phyloP scores from a whole-genome alignment of 2,797 vertebrate species.

The Coracias cyanogaster region DNA sequence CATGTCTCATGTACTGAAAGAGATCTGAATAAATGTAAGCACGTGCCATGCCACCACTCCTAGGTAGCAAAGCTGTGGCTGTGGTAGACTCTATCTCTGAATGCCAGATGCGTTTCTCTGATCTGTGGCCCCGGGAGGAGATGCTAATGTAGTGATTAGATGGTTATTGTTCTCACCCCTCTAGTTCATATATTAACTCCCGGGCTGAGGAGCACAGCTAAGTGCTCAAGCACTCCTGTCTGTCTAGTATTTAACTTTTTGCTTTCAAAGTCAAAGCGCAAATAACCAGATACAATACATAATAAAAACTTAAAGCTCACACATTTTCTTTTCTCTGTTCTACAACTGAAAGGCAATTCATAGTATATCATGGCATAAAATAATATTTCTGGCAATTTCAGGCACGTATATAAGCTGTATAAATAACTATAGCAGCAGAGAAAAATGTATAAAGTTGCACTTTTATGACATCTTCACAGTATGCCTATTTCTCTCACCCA shows the following conservation, averaged over 20 bases:
- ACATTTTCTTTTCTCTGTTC: constrained; percentile 23
- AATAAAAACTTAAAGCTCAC: constrained; percentile 33
- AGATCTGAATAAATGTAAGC: neutral
- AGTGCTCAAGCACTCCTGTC: neutral
- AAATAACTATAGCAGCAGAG: constrained; percentile 71
- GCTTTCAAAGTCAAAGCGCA: neutral
- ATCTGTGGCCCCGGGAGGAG: neutral
- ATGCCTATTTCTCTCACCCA: constrained; percentile 62
- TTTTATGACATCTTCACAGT: constrained; percentile 78
- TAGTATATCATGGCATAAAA: constrained; percentile 57
- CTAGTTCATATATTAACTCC: neutral
- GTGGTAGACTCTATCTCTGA: neutral
- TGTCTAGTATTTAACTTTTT: neutral
- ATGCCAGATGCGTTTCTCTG: neutral
- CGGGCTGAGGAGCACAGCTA: neutral
- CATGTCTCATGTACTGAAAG: neutral
- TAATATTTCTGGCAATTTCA: constrained; percentile 61
- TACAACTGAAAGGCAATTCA: constrained; percentile 57
- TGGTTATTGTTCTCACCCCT: neutral
- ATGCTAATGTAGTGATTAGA: neutral
- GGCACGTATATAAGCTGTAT: constrained; percentile 23
- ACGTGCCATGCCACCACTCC: neutral
- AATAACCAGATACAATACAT: neutral
- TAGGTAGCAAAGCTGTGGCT: neutral
- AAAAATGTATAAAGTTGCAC: constrained; percentile 66